A percentile compares a stretch with the other conserved stretches of the same genome.
These are phyloP conservation scores for Noctilio leporinus DNA, from an alignment of 2,113 vertebrate genomes.

Conservation along the genomic window DNA sequence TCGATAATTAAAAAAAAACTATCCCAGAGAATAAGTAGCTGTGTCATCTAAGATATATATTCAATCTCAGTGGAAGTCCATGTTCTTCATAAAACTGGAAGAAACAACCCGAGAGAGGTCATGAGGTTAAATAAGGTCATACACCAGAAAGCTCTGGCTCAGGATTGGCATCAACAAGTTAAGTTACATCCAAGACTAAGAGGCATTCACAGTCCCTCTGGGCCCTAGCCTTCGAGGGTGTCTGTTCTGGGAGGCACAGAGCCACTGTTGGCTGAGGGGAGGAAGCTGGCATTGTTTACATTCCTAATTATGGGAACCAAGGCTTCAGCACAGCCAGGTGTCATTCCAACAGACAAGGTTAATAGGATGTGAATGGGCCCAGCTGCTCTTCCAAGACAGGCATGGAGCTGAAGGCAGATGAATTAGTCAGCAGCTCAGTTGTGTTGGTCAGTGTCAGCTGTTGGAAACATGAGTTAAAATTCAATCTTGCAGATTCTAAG, in stretches of 20 bases:
- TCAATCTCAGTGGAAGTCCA: neutral
- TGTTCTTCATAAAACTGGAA: neutral
- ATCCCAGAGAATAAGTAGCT: neutral
- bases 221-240: neutral
- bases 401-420: conserved; percentile 54
- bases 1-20: neutral
- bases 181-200: neutral
- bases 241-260: neutral
- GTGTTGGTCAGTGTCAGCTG: conserved; percentile 57
- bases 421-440: conserved; percentile 59
- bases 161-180: accelerated
- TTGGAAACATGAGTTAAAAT: conserved; percentile 63
- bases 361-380: conserved; percentile 75
- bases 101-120: too few relatives aligned
- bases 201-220: accelerated
- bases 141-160: neutral
- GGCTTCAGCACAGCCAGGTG: conserved; percentile 72
- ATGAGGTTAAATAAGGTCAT: neutral
- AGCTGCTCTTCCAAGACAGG: conserved; percentile 69
- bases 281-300: conserved; percentile 66
- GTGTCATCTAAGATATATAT: neutral
- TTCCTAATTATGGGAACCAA: conserved; percentile 71
- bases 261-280: neutral
- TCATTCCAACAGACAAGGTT: conserved; percentile 78
- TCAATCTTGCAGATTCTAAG: conserved; percentile 63